phyloP scores from a whole-genome alignment of 2,888 invertebrate genomes.

The Sminthurinus aureus region DNA sequence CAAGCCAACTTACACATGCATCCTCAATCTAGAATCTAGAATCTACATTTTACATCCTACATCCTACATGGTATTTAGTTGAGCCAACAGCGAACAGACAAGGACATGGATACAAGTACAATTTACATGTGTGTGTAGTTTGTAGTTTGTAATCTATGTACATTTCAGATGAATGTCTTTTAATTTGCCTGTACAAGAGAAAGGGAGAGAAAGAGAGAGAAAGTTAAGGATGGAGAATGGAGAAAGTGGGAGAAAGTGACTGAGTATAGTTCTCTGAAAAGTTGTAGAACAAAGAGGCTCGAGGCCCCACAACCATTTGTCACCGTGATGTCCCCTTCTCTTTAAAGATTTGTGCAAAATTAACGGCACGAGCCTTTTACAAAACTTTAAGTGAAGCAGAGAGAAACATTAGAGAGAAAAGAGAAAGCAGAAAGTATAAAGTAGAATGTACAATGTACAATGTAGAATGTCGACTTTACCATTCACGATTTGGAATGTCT shows the following conservation, averaged over 20 bases:
- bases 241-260: too few species aligned
- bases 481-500: slow-evolving; percentile 5
- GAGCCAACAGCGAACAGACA: background rate
- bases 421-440: too few species aligned
- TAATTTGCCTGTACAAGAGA: slow-evolving; percentile 17
- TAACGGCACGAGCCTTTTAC: slow-evolving; percentile 35
- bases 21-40: too few species aligned
- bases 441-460: too few species aligned
- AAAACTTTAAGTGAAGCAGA: slow-evolving; percentile 7
- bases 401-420: background rate
- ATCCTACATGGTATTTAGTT: too few species aligned
- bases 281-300: slow-evolving; percentile 31
- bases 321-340: slow-evolving; percentile 32
- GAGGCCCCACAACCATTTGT: slow-evolving; percentile 30
- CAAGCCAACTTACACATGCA: background rate
- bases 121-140: too few species aligned
- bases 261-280: background rate
- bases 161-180: slow-evolving; percentile 28
- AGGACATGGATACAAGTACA: background rate
- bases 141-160: slow-evolving; percentile 9
- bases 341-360: slow-evolving; percentile 24
- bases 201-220: too few species aligned
- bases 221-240: too few species aligned
- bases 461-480: background rate
- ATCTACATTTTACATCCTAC: too few species aligned